A percentile compares a stretch with the other conserved stretches of the same genome.
Conservation (phyloP, 2,888 invertebrate species). For the Perizoma flavofasciatum region DNA sequence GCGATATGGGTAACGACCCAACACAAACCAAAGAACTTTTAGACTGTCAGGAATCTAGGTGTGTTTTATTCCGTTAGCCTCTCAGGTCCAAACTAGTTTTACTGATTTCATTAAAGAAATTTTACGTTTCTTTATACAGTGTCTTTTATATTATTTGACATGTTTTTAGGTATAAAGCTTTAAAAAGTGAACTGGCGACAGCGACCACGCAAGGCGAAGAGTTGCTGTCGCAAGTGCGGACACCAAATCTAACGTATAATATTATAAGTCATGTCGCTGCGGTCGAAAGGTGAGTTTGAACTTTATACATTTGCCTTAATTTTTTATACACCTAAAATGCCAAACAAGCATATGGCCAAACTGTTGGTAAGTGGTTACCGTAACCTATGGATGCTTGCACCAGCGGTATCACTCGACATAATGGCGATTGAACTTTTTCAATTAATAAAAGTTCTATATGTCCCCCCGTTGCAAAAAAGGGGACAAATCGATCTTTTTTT, state of each 20-base stretch:
- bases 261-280: constrained; percentile 94
- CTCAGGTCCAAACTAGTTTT: constrained; percentile 22
- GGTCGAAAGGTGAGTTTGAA: constrained; percentile 91
- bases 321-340: no score
- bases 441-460: no score
- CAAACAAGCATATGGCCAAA: no score
- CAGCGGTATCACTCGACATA: no score
- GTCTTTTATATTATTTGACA: constrained; percentile 23
- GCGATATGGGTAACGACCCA: constrained; percentile 97
- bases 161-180: constrained; percentile 84
- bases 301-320: neutral
- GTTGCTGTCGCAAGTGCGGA: constrained; percentile 89
- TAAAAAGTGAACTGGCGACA: constrained; percentile 93
- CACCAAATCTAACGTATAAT: constrained; percentile 87
- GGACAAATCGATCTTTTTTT: no score
- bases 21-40: constrained; percentile 94
- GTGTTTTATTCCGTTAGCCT: constrained; percentile 27
- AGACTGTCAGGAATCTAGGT: constrained; percentile 91
- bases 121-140: constrained; percentile 16
- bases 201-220: constrained; percentile 96
- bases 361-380: no score
- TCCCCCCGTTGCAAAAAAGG: no score
- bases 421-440: no score
- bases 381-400: no score
- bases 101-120: constrained; percentile 15